Evolutionary conservation across 1,140 invertebrate species (phyloP).

Genomic region (Odontomachus brunneus): DNA sequence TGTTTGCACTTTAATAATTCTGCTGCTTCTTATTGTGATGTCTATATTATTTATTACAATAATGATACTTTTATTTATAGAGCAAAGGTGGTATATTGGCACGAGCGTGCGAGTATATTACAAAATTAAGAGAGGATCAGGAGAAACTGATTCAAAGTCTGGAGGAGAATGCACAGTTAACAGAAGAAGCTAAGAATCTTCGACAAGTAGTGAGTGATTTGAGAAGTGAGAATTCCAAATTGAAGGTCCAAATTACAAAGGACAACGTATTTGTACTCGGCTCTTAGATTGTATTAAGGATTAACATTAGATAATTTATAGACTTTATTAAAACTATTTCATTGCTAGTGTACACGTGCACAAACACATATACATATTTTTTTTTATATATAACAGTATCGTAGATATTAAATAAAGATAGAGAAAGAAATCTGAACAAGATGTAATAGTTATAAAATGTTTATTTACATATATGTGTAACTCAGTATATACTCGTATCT

Average conservation of each 20-base stretch:
- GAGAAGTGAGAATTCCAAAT: conserved; percentile 86
- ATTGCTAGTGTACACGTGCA: background rate
- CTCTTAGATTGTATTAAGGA: conserved; percentile 22
- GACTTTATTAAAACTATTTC: background rate
- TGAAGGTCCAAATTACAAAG: conserved; percentile 84
- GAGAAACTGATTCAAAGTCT: conserved; percentile 86
- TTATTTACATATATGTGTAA: conserved; percentile 79
- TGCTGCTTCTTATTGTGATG: background rate
- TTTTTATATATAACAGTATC: background rate
- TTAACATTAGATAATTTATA: conserved; percentile 22
- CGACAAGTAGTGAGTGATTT: conserved; percentile 86
- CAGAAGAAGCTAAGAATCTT: conserved; percentile 84
- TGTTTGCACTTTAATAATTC: background rate
- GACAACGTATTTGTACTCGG: conserved; percentile 22
- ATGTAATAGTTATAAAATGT: conserved; percentile 79
- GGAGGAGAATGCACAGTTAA: conserved; percentile 86
- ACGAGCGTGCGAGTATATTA: conserved; percentile 97
- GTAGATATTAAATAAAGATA: conserved; percentile 17
- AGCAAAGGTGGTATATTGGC: conserved; percentile 97
- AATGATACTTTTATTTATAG: conserved; percentile 82
- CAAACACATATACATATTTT: background rate
- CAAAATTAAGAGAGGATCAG: conserved; percentile 91
- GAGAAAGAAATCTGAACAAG: conserved; percentile 18
- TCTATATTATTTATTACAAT: conserved; percentile 12
- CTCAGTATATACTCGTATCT: conserved; percentile 73